Percentiles rank a stretch among this genome's conserved stretches.
These are phyloP conservation scores for Plodia interpunctella DNA, from an alignment of 1,140 invertebrate species.

Conservation along the genomic window DNA sequence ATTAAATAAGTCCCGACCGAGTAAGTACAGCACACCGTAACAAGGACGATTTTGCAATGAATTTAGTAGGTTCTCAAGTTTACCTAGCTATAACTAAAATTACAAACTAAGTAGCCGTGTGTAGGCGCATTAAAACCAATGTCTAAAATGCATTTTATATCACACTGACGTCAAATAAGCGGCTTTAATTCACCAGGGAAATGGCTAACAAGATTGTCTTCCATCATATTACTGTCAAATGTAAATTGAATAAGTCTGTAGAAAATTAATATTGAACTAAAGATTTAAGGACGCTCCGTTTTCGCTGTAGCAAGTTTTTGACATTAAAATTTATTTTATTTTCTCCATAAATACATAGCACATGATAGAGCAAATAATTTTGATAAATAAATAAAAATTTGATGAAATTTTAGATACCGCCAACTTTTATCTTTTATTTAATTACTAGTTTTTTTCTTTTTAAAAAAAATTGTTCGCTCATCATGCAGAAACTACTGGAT, in stretches of 20 bases:
- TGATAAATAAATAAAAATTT: no score
- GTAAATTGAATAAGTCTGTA: constrained; percentile 38
- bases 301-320: constrained; percentile 7
- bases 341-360: not conserved
- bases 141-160: constrained; percentile 55
- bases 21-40: no score
- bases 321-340: not conserved
- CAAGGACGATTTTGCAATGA: no score
- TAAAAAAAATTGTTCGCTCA: no score
- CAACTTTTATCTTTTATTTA: no score
- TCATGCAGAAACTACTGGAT: no score
- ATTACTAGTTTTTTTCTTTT: no score
- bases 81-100: not conserved
- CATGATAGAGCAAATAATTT: not conserved
- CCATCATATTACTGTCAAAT: constrained; percentile 48
- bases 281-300: constrained; percentile 19
- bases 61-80: no score
- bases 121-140: not conserved
- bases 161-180: constrained; percentile 28
- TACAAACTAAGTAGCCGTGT: not conserved
- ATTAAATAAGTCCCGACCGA: no score
- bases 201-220: constrained; percentile 46
- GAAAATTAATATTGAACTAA: constrained; percentile 25
- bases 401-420: no score
- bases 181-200: constrained; percentile 31